Evolutionary conservation across 2,113 vertebrate species (phyloP).

Genomic region (Galbula dea): DNA sequence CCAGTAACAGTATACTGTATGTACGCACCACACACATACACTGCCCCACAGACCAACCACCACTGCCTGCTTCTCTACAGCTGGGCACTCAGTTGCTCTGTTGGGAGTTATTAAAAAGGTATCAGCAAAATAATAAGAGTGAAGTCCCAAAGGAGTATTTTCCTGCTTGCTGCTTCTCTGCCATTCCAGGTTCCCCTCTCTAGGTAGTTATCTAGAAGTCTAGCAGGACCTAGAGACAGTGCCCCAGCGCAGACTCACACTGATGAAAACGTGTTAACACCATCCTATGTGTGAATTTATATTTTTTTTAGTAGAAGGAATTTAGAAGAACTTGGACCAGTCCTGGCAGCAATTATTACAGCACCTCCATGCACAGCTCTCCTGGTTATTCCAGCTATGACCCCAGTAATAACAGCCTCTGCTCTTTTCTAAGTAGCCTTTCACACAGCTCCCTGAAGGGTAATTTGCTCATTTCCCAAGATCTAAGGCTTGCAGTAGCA

Average conservation of each 20-base stretch:
- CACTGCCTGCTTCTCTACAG: not conserved
- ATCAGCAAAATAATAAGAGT: not conserved
- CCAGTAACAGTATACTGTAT: not conserved
- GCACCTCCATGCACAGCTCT: not conserved
- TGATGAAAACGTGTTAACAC: not conserved
- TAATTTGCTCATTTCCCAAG: not conserved
- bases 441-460: not conserved
- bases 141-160: not conserved
- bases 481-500: not conserved
- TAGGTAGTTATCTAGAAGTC: not conserved
- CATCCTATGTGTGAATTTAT: accelerated
- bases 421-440: not conserved
- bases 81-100: not conserved
- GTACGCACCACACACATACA: accelerated
- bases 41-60: not conserved
- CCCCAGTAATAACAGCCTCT: not conserved
- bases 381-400: not conserved
- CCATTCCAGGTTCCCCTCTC: not conserved
- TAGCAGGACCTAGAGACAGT: not conserved
- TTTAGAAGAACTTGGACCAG: not conserved
- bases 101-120: not conserved
- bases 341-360: not conserved
- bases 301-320: too few species aligned
- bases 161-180: not conserved
- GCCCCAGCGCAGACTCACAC: not conserved